Evolutionary conservation across 1,140 invertebrate species (phyloP).

Genomic region (Euura saliciscinereae): DNA sequence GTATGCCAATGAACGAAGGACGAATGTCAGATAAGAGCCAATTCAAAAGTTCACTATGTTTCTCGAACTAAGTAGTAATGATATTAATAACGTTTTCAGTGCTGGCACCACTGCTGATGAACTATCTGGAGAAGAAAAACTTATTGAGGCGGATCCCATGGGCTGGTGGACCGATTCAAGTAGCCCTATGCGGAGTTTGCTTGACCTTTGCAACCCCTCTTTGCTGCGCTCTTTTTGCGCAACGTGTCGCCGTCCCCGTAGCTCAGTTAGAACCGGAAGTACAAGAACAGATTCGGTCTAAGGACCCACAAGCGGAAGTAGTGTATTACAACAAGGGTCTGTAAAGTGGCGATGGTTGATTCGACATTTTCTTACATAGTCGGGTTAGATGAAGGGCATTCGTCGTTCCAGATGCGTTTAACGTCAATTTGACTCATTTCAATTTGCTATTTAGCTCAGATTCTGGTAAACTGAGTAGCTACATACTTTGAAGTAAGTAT

Average conservation of each 20-base stretch:
- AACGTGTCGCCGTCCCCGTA: slow-evolving; percentile 68
- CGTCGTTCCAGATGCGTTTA: not conserved
- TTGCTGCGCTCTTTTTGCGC: slow-evolving; percentile 81
- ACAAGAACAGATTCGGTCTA: slow-evolving; percentile 54
- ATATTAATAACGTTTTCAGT: slow-evolving; percentile 53
- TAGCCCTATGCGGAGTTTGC: slow-evolving; percentile 73
- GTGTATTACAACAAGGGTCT: slow-evolving; percentile 70
- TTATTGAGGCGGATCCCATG: slow-evolving; percentile 62
- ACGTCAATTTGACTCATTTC: not conserved
- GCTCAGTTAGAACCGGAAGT: slow-evolving; percentile 66
- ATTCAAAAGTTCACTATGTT: not conserved
- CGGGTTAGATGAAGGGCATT: not conserved
- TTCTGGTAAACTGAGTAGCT: slow-evolving; percentile 5
- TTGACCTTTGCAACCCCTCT: slow-evolving; percentile 84
- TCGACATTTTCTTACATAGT: no score
- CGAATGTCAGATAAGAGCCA: no score
- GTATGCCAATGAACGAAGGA: no score
- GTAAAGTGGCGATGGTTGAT: slow-evolving; percentile 38
- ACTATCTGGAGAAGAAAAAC: slow-evolving; percentile 67
- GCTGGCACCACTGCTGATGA: slow-evolving; percentile 73
- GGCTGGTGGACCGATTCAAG: slow-evolving; percentile 67
- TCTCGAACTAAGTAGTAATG: not conserved
- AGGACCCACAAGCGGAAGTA: slow-evolving; percentile 52
- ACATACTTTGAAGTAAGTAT: no score
- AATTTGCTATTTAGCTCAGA: slow-evolving; percentile 5